Percentiles rank a stretch among this genome's conserved stretches.
These are phyloP conservation scores for Mythimna lalbum DNA, from an alignment of 2,888 invertebrate species.

Conservation along the genomic window DNA sequence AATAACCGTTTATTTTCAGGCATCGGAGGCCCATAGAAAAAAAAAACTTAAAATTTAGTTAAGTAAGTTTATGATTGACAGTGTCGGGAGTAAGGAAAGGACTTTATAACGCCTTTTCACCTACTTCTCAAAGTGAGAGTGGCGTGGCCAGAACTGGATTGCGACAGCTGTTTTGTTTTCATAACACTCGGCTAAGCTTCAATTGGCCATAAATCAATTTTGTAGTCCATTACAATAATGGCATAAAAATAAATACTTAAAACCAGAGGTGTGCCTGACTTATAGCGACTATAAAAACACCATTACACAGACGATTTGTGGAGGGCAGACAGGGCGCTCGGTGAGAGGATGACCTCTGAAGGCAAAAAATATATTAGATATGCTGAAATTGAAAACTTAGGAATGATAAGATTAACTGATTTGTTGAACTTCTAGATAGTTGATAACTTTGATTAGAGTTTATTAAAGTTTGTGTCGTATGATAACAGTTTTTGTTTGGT, in stretches of 20 bases:
- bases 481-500: background rate
- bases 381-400: constrained; percentile 21
- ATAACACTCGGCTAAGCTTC: background rate
- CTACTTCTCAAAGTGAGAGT: no score
- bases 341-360: constrained; percentile 7
- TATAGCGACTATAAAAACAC: constrained; percentile 35
- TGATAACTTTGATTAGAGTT: constrained; percentile 22
- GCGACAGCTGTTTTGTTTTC: no score
- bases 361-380: constrained; percentile 11
- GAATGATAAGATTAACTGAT: constrained; percentile 18
- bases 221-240: constrained; percentile 31
- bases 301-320: constrained; percentile 27
- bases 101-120: no score
- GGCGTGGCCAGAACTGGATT: no score
- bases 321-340: constrained; percentile 27
- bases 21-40: no score
- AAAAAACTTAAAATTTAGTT: no score
- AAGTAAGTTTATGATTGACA: no score
- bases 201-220: constrained; percentile 29
- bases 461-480: constrained; percentile 6
- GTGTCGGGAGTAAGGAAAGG: no score
- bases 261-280: constrained; percentile 14
- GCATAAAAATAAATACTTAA: constrained; percentile 32
- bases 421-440: constrained; percentile 20
- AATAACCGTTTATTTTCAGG: no score